These are phyloP conservation scores for Tachycineta bicolor DNA, from an alignment of 2,113 vertebrate species.

Conservation along the genomic window DNA sequence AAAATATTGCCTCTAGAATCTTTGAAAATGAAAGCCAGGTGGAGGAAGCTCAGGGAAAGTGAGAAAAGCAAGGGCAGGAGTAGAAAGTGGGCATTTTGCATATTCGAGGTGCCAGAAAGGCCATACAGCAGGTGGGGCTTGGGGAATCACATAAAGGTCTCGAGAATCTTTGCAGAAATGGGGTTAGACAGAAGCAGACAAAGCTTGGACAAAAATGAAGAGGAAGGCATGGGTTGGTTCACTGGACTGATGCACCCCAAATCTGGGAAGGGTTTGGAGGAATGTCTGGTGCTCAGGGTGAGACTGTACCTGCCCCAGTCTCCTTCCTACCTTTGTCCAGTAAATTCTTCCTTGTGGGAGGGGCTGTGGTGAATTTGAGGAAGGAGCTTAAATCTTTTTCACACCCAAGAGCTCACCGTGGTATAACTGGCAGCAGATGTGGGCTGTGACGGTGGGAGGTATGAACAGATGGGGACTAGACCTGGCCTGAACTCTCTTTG, in stretches of 20 bases:
- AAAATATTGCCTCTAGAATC: slow-evolving; percentile 14
- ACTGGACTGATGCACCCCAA: neutral
- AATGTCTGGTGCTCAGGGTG: neutral
- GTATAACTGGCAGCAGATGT: neutral
- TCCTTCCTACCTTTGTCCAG: neutral
- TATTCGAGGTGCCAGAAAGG: neutral
- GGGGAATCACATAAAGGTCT: neutral
- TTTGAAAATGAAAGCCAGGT: neutral
- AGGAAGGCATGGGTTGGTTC: neutral
- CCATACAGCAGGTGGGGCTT: neutral
- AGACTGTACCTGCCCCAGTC: neutral
- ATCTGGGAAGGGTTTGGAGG: neutral
- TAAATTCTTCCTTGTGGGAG: neutral
- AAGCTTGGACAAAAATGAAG: neutral
- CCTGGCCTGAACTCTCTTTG: neutral
- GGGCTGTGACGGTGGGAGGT: neutral
- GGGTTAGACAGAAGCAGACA: neutral
- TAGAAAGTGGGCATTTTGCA: neutral
- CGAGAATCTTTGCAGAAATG: neutral
- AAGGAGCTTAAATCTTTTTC: neutral
- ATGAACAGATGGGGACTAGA: neutral
- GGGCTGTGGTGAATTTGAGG: neutral
- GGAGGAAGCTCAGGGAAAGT: neutral
- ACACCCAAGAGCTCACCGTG: neutral
- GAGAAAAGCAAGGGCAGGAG: neutral